Conservation (phyloP, 2,797 vertebrate species). For the Poeciliopsis infans region DNA sequence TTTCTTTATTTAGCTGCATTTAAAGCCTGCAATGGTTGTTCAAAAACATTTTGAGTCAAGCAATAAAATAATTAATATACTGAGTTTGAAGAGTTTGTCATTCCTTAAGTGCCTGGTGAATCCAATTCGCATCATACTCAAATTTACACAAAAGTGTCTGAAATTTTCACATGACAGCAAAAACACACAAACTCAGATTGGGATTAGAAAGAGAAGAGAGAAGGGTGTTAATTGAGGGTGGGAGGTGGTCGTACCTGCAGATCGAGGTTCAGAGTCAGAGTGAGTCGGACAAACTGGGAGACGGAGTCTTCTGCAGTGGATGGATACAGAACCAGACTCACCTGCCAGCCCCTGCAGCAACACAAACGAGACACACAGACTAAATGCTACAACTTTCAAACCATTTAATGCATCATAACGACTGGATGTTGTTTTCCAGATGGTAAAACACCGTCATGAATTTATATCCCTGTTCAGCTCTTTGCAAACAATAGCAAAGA, state of each 20-base stretch:
- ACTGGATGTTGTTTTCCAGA: too few species aligned
- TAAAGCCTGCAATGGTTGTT: too few species aligned
- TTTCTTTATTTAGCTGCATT: too few species aligned
- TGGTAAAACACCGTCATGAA: background rate
- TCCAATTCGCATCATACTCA: too few species aligned
- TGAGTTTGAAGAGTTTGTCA: background rate
- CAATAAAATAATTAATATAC: background rate
- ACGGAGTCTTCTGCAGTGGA: conserved; percentile 91
- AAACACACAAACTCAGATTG: background rate
- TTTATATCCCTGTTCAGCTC: background rate
- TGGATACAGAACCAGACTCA: conserved; percentile 89
- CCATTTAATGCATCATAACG: background rate
- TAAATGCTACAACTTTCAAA: background rate
- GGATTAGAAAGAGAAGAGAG: background rate
- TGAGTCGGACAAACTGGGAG: conserved; percentile 92
- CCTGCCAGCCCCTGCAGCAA: conserved; percentile 84
- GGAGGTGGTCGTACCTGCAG: conserved; percentile 73
- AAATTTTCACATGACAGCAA: background rate
- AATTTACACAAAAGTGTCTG: background rate
- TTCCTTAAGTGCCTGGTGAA: background rate
- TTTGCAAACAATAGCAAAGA: background rate
- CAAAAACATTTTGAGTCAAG: too few species aligned
- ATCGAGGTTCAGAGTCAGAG: conserved; percentile 87
- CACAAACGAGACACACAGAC: background rate
- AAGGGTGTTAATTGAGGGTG: background rate